Base-by-base conservation (phyloP, 2,113 vertebrate species). In the Notothenia coriiceps region DNA sequence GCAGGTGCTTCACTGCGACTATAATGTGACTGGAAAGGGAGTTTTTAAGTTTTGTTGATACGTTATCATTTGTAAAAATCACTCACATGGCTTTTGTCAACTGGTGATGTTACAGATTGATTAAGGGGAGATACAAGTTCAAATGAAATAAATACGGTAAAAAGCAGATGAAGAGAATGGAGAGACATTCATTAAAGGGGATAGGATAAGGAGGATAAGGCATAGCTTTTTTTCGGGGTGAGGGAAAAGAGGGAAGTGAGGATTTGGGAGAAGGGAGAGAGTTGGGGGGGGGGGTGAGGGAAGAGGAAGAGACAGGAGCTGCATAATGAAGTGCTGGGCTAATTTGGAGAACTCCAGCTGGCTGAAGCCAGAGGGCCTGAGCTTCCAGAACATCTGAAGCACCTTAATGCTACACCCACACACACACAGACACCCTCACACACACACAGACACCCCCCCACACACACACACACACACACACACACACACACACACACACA, bases 321-420 rank as follows among this genome's bases (percentile, higher is more conserved):
- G 95, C 94, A 96, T 96, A 96, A 97, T 96, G 95, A 97, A 96
- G 96, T 92, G 94, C 95, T 91, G 90, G 94, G 91, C 96, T 98
- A 96, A 98, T 96, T 97, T 97, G 94, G 94, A 94, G 94, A 92
- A 95, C 96, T 97, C 95, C 96, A 97, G 96, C 97, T 97, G 97
- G 95, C 95, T 96, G 74, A 94, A 96, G 97, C 97, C 96, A 96
- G 96, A 97, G 96, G 96, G 96, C 91, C 94, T 93, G 93, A 88
- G 74, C 92, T 95, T 94, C 95, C 94, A 94, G 60, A 90, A 85
- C 82, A 89, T 86, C 88, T 77, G 75, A 89, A 85, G 86, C 82
- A 89, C 86, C 84, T 87, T 85, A 82, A 90, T 83, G 80, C 73
- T 70, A n/a, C 63, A 72, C 52, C 68, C 66, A 77, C 74, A 75